phyloP scores from a whole-genome alignment of 2,888 invertebrate genomes.

The Lepidonotus clava region DNA sequence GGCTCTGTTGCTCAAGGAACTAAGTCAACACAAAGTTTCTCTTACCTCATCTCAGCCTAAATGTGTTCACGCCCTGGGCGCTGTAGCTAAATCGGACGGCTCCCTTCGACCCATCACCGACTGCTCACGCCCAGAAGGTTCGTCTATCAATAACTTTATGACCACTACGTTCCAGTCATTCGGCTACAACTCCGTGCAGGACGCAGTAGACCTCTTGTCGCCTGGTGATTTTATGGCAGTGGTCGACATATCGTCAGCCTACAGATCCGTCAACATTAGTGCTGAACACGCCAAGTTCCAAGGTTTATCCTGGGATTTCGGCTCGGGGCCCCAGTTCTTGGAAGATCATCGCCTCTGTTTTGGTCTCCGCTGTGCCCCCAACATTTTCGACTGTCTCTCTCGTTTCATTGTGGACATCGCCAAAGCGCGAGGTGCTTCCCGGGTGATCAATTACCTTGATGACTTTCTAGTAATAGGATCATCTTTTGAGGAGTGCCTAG shows the following conservation, averaged over 20 bases:
- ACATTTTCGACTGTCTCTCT: background rate
- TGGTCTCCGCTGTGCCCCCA: background rate
- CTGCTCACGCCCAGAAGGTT: background rate
- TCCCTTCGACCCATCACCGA: background rate
- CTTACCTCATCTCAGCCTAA: no score
- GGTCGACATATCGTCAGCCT: background rate
- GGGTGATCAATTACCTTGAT: background rate
- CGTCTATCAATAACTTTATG: background rate
- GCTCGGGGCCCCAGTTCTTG: background rate
- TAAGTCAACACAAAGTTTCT: no score
- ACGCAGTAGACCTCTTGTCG: background rate
- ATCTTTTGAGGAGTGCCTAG: background rate
- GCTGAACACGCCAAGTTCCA: background rate
- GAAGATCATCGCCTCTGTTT: background rate
- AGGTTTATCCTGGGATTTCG: background rate
- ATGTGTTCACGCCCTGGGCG: conserved; percentile 27
- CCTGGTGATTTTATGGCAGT: background rate
- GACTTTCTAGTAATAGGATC: background rate
- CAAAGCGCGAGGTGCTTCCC: background rate
- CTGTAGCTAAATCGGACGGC: background rate
- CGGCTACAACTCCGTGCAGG: background rate
- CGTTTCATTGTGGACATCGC: background rate
- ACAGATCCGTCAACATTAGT: background rate
- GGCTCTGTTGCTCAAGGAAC: no score
- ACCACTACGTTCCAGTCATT: background rate